A percentile compares a stretch with the other conserved stretches of the same genome.
Conservation (phyloP, 2,888 invertebrate genomes). For the Druceiella hillmani region DNA sequence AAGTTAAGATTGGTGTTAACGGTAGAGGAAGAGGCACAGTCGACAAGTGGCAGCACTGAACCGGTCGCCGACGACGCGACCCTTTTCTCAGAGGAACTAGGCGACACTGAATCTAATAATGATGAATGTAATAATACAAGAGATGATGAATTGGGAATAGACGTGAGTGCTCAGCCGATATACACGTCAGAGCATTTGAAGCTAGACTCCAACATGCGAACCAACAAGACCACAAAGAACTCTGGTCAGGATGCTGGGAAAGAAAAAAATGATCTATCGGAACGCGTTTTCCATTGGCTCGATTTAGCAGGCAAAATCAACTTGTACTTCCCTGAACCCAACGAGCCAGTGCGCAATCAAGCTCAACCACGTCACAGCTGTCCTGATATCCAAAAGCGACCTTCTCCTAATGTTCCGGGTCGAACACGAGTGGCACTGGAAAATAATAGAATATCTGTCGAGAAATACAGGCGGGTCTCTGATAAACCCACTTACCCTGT, state of each 20-base stretch:
- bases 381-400: slow-evolving; percentile 37
- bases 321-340: slow-evolving; percentile 36
- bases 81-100: too few species aligned
- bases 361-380: slow-evolving; percentile 43
- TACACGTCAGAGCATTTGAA: slow-evolving; percentile 31
- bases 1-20: slow-evolving; percentile 32
- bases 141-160: slow-evolving; percentile 34
- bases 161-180: slow-evolving; percentile 33
- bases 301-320: slow-evolving; percentile 64
- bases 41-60: slow-evolving; percentile 26
- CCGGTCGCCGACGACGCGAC: slow-evolving; percentile 27
- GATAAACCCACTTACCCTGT: too few species aligned
- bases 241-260: slow-evolving; percentile 32
- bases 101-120: too few species aligned
- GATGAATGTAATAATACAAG: too few species aligned
- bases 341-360: slow-evolving; percentile 34
- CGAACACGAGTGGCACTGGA: too few species aligned
- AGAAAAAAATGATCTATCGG: slow-evolving; percentile 49
- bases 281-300: slow-evolving; percentile 74
- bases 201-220: slow-evolving; percentile 33
- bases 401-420: too few species aligned
- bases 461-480: too few species aligned
- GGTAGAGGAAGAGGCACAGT: slow-evolving; percentile 14
- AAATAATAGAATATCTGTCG: too few species aligned
- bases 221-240: slow-evolving; percentile 37